Evolutionary conservation across 2,797 vertebrate genomes (phyloP).

Genomic region (Sciurus vulgaris): DNA sequence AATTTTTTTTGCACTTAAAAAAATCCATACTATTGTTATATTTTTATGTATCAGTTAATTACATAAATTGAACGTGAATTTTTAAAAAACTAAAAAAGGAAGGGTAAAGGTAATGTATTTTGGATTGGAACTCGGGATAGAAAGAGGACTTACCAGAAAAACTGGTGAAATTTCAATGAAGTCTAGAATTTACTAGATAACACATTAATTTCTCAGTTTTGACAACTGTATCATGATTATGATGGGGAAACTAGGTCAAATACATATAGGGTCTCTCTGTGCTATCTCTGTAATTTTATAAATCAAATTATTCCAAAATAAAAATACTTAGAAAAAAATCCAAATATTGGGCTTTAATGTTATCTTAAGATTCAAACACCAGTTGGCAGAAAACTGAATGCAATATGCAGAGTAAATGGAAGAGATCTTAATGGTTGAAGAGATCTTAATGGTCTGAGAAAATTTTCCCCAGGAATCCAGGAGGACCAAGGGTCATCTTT

Average conservation of each 20-base stretch:
- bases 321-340: neutral
- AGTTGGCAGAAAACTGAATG: neutral
- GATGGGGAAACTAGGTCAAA: neutral
- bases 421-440: neutral
- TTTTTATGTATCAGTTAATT: neutral
- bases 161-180: neutral
- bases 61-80: neutral
- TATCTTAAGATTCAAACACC: neutral
- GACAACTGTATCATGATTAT: neutral
- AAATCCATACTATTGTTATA: neutral
- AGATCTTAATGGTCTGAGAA: neutral
- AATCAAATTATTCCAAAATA: neutral
- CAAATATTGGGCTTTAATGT: neutral
- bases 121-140: neutral
- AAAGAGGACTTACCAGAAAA: neutral
- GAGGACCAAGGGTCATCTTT: neutral
- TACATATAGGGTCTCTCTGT: neutral
- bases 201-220: neutral
- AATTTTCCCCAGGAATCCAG: neutral
- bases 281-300: neutral
- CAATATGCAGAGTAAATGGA: neutral
- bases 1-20: neutral
- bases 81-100: neutral
- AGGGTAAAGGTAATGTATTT: neutral
- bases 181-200: neutral